A percentile compares a stretch with the other conserved stretches of the same genome.
Evolutionary conservation across 2,797 vertebrate genomes (phyloP).

Genomic region (Peromyscus aztecus): DNA sequence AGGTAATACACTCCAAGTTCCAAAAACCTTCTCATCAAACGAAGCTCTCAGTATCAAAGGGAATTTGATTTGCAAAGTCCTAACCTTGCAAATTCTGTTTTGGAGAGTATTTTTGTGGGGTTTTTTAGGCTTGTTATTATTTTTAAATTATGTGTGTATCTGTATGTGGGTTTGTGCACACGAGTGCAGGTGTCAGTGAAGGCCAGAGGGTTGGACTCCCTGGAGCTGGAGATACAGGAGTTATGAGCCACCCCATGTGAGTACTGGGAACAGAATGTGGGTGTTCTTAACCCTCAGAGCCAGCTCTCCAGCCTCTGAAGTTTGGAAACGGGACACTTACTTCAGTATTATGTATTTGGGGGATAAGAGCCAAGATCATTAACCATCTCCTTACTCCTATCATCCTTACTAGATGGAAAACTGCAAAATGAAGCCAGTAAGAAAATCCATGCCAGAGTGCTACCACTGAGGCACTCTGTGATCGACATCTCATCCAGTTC

Average conservation of each 20-base stretch:
- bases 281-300: not conserved
- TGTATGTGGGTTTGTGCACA: not conserved
- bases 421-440: not conserved
- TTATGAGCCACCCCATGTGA: not conserved
- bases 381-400: not conserved
- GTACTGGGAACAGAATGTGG: not conserved
- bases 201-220: not conserved
- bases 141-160: not conserved
- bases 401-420: not conserved
- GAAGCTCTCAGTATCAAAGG: slow-evolving; percentile 12
- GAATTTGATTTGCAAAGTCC: not conserved
- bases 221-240: not conserved
- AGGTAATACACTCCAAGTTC: not conserved
- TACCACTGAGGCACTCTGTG: not conserved
- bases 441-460: not conserved
- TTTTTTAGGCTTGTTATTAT: not conserved
- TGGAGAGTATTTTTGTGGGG: not conserved
- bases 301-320: not conserved
- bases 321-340: not conserved
- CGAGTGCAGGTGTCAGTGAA: not conserved
- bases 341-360: not conserved
- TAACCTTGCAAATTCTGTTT: not conserved
- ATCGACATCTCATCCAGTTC: not conserved
- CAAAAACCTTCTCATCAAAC: slow-evolving; percentile 45
- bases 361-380: not conserved